These are phyloP conservation scores for Aleiodes alternator DNA, from an alignment of 2,888 invertebrate genomes.

Conservation along the genomic window DNA sequence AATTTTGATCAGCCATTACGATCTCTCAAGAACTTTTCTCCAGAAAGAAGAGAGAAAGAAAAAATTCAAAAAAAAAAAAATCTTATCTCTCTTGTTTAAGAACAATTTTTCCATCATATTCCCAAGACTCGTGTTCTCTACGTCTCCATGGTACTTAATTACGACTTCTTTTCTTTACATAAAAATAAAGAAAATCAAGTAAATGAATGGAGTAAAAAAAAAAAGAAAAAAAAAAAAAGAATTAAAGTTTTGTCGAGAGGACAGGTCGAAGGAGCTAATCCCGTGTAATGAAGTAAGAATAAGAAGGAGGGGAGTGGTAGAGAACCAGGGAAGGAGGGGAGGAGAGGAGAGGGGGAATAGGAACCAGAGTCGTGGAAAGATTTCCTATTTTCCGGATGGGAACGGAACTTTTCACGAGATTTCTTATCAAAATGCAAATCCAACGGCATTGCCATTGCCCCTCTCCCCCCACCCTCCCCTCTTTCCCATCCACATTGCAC, in stretches of 20 bases:
- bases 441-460: conserved; percentile 57
- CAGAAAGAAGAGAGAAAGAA: too few species aligned
- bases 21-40: background rate
- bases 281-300: conserved; percentile 73
- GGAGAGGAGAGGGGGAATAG: conserved; percentile 43
- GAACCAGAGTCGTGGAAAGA: conserved; percentile 52
- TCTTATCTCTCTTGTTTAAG: conserved; percentile 14
- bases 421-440: conserved; percentile 76
- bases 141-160: conserved; percentile 45
- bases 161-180: conserved; percentile 37
- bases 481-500: conserved; percentile 40
- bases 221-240: conserved; percentile 40
- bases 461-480: background rate
- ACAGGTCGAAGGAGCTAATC: conserved; percentile 69
- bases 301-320: conserved; percentile 63
- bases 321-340: conserved; percentile 52
- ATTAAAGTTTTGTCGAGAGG: conserved; percentile 44
- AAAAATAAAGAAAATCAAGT: conserved; percentile 11
- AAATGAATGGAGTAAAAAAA: background rate
- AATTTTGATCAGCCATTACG: too few species aligned
- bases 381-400: conserved; percentile 61
- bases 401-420: conserved; percentile 71
- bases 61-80: background rate
- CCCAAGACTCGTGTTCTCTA: conserved; percentile 18
- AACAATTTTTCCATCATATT: conserved; percentile 19